These are phyloP conservation scores for Pseudomugil gertrudae DNA, from an alignment of 2,797 vertebrate genomes.

Conservation along the genomic window DNA sequence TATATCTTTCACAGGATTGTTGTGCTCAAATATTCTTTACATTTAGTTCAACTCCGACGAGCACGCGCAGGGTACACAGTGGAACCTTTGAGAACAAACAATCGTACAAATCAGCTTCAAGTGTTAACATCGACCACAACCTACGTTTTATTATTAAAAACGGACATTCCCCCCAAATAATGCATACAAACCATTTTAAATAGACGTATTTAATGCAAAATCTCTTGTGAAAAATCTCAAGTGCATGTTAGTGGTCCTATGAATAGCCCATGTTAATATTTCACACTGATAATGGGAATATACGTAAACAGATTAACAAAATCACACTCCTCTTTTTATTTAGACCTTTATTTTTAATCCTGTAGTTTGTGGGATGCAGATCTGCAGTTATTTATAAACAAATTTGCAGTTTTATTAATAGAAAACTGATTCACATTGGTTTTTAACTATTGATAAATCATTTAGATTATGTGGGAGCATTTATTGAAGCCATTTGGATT, in stretches of 20 bases:
- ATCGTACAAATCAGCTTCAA: slow-evolving; percentile 33
- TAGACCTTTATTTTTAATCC: not conserved
- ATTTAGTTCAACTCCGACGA: slow-evolving; percentile 24
- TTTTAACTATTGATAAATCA: not conserved
- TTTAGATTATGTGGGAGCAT: not conserved
- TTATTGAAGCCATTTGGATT: not conserved
- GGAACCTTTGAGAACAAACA: slow-evolving; percentile 46
- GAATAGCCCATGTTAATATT: not conserved
- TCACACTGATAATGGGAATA: not conserved
- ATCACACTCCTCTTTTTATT: not conserved
- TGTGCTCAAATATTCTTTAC: slow-evolving; percentile 41
- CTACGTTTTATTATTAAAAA: not conserved
- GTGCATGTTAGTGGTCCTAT: not conserved
- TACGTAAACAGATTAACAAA: not conserved
- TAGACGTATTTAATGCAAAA: not conserved
- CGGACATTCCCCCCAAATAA: accelerated
- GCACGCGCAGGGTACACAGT: slow-evolving; percentile 37
- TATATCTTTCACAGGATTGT: accelerated
- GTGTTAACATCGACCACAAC: slow-evolving; percentile 1
- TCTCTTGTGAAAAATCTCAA: not conserved
- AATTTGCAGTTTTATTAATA: not conserved
- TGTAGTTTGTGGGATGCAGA: not conserved
- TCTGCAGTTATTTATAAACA: not conserved
- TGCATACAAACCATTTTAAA: not conserved
- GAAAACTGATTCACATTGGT: not conserved